These are phyloP conservation scores for Laspeyria flexula DNA, from an alignment of 2,888 invertebrate genomes.

Conservation along the genomic window DNA sequence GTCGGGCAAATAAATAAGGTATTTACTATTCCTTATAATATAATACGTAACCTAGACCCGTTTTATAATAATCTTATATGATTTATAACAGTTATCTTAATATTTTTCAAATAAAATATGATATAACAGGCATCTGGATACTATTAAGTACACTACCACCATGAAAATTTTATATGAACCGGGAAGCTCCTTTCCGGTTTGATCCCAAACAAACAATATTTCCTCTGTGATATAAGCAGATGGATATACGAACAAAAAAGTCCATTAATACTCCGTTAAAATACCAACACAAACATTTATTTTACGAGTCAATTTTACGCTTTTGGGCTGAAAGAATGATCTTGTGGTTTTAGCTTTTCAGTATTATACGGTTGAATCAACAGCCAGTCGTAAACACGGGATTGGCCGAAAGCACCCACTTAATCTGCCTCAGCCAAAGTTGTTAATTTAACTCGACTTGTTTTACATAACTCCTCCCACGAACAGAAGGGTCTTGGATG, in stretches of 20 bases:
- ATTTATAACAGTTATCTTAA: too few relatives aligned
- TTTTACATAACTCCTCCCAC: constrained; percentile 39
- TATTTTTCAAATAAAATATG: too few relatives aligned
- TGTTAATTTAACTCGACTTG: constrained; percentile 42
- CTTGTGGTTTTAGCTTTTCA: constrained; percentile 1
- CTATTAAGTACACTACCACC: neutral
- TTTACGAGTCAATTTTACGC: constrained; percentile 9
- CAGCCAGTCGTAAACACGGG: constrained; percentile 15
- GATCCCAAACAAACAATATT: constrained; percentile 7
- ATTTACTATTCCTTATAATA: too few relatives aligned
- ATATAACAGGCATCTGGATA: too few relatives aligned
- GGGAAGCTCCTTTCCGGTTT: neutral
- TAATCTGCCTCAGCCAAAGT: constrained; percentile 31
- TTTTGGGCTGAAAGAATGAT: neutral
- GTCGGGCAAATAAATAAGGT: too few relatives aligned
- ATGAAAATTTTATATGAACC: neutral
- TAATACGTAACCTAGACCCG: too few relatives aligned
- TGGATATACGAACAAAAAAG: constrained; percentile 10
- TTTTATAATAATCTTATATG: too few relatives aligned
- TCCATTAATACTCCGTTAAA: constrained; percentile 6
- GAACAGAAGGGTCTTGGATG: constrained; percentile 28
- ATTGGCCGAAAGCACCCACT: constrained; percentile 24
- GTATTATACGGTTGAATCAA: constrained; percentile 21
- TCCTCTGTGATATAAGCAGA: constrained; percentile 1
- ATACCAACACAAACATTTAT: constrained; percentile 10